Evolutionary conservation across 2,797 vertebrate genomes (phyloP), one percentile per base, ranked within the genome.

Genomic region (Sparidentex hasta): DNA sequence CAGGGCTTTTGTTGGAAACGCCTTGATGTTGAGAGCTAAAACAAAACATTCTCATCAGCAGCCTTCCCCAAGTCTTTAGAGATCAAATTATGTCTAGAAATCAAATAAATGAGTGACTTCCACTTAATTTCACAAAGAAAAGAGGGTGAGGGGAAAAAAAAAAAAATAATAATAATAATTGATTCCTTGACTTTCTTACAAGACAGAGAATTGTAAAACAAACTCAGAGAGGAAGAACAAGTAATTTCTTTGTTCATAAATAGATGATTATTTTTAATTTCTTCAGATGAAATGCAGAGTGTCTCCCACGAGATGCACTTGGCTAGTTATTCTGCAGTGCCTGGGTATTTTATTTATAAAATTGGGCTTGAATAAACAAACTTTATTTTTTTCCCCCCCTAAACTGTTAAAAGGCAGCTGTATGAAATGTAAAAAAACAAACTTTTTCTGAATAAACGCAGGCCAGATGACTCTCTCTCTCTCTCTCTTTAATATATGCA

Each of bases 231-330:
- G 82, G 79, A 80, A 81, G 85, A 87, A 87, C 84, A 75, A 48
- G 87, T 82, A 57, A 82, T 82, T 81, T 87, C 82, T 94, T 91
- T 93, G 91, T 95, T 94, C 94, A 91, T 93, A 93, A 94, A 93
- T 90, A 95, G 88, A 94, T 90, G 84, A 95, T 94, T 94, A 92
- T 92, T 94, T 94, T 94, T 94, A 93, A 94, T 95, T 94, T 92
- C 91, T 92, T 94, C 69, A 95, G 91, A 95, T 95, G 91, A 94
- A 93, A 94, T 92, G 87, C 90, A 81, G 74, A 83, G 79, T 65
- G 54, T 23, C 59, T 94, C 94, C 93, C 93, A 38, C 8, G 92
- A 93, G 95, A 93, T 58, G 74, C 43, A 46, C 84, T 86, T 71
- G 84, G 84, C 71, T 87, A 91, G 87, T 88, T 90, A 83, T 88